Percentiles rank a stretch among this genome's conserved stretches.
Evolutionary conservation across 2,888 invertebrate species (phyloP).

Genomic region (Harpalus rubripes): DNA sequence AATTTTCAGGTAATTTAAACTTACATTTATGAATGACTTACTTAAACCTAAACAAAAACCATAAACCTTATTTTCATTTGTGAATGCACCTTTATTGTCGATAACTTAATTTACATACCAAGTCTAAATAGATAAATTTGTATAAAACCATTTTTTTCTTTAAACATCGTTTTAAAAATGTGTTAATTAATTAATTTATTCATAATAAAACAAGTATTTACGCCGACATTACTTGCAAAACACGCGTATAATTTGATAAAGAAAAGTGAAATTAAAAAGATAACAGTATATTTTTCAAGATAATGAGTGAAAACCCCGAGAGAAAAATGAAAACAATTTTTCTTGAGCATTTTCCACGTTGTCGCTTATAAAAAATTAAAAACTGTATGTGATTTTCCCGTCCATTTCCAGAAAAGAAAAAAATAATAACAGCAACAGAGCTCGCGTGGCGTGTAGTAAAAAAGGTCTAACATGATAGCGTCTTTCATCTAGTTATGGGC

Average conservation of each 20-base stretch:
- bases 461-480: constrained; percentile 63
- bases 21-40: too few relatives aligned
- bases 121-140: too few relatives aligned
- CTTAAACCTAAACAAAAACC: too few relatives aligned
- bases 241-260: not conserved
- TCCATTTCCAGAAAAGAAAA: constrained; percentile 52
- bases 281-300: constrained; percentile 8
- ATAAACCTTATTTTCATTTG: too few relatives aligned
- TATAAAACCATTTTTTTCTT: too few relatives aligned
- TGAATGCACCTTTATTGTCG: too few relatives aligned
- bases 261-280: not conserved
- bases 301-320: constrained; percentile 12
- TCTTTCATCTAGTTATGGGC: constrained; percentile 67
- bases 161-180: not conserved
- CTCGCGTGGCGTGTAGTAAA: constrained; percentile 48
- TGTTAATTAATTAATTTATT: not conserved
- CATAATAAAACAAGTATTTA: not conserved
- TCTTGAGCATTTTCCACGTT: constrained; percentile 38
- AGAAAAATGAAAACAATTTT: constrained; percentile 23
- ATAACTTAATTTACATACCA: too few relatives aligned
- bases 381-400: constrained; percentile 54
- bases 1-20: too few relatives aligned
- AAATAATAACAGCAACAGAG: constrained; percentile 58
- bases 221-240: not conserved
- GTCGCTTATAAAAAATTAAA: constrained; percentile 50